Evolutionary conservation across 1,140 invertebrate species (phyloP).

Genomic region (Anastatus disparis): DNA sequence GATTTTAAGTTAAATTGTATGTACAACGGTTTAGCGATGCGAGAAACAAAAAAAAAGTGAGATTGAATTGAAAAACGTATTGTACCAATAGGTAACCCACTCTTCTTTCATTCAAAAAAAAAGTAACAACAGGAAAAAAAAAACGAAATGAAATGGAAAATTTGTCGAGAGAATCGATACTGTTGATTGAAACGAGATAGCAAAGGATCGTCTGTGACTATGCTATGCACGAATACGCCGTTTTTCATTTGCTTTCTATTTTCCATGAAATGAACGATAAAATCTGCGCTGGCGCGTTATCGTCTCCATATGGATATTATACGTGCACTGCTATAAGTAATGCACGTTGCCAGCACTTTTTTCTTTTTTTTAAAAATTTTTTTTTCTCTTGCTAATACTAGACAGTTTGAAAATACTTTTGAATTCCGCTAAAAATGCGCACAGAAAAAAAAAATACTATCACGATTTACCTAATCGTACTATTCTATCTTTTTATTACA

Average conservation of each 20-base stretch:
- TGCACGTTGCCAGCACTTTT: neutral
- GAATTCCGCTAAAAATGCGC: no score
- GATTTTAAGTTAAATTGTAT: no score
- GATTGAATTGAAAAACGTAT: neutral
- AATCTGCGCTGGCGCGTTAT: slow-evolving; percentile 28
- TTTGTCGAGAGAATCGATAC: slow-evolving; percentile 25
- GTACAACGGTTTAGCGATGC: neutral
- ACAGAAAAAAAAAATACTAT: no score
- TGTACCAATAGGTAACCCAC: no score
- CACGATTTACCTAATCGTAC: no score
- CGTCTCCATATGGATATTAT: slow-evolving; percentile 39
- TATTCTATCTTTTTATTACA: no score
- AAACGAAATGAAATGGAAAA: slow-evolving; percentile 18
- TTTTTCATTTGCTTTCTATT: slow-evolving; percentile 41
- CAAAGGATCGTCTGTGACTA: no score
- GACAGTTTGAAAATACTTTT: no score
- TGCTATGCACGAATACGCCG: slow-evolving; percentile 36
- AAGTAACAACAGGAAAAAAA: neutral
- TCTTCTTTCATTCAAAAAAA: no score
- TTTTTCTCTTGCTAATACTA: neutral
- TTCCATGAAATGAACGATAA: slow-evolving; percentile 50
- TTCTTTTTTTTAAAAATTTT: neutral
- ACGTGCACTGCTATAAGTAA: slow-evolving; percentile 20
- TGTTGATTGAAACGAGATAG: slow-evolving; percentile 32
- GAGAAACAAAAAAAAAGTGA: neutral